These are phyloP conservation scores for Anthoscopus minutus DNA, from an alignment of 2,113 vertebrate species.

Conservation along the genomic window DNA sequence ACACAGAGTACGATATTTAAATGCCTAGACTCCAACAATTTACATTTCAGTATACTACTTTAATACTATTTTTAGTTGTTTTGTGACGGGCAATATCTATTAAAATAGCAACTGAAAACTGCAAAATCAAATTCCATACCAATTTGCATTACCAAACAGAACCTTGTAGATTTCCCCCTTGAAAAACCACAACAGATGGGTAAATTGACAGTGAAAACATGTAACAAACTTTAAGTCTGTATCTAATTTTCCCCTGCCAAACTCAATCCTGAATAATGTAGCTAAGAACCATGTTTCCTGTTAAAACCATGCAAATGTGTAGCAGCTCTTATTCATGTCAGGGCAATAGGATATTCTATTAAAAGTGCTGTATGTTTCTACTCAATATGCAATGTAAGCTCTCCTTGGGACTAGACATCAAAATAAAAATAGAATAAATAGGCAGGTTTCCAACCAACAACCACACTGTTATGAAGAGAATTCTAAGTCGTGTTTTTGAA, in stretches of 20 bases:
- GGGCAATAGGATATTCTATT: background rate
- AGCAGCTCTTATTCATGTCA: background rate
- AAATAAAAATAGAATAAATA: background rate
- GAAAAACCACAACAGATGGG: background rate
- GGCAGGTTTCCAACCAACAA: background rate
- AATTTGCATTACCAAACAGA: background rate
- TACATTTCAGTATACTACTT: background rate
- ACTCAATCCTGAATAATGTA: background rate
- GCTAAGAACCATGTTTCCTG: background rate
- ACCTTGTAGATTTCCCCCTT: background rate
- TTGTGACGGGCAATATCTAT: background rate
- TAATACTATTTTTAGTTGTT: background rate
- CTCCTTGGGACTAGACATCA: background rate
- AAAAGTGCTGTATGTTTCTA: background rate
- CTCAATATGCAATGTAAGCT: background rate
- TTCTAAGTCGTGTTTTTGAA: background rate
- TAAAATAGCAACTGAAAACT: background rate
- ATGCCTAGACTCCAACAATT: background rate
- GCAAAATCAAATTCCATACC: background rate
- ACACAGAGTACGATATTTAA: background rate
- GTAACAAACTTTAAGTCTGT: background rate
- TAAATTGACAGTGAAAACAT: conserved; percentile 2
- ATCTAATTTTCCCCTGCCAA: background rate
- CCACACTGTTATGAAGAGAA: background rate
- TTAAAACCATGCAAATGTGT: background rate